Conservation (phyloP, 2,888 invertebrate genomes). For the Fragum sueziense region DNA sequence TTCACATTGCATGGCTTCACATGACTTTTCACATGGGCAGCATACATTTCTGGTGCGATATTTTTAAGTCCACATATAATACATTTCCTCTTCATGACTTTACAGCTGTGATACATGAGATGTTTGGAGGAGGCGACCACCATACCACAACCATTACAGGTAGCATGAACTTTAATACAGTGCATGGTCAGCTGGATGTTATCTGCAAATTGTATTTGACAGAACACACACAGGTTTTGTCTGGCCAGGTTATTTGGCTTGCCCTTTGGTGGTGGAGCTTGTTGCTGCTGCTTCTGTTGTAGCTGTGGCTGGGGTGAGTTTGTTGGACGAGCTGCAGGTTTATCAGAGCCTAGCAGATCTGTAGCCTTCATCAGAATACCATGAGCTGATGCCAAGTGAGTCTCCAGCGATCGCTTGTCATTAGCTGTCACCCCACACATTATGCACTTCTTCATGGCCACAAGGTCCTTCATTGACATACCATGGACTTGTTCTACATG, state of each 20-base stretch:
- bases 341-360: constrained; percentile 32
- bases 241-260: constrained; percentile 25
- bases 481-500: constrained; percentile 65
- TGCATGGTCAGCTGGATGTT: constrained; percentile 77
- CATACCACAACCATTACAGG: constrained; percentile 77
- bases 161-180: constrained; percentile 75
- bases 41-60: constrained; percentile 59
- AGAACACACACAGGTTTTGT: constrained; percentile 74
- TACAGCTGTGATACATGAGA: constrained; percentile 71
- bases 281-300: constrained; percentile 17
- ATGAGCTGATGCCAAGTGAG: constrained; percentile 73
- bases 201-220: constrained; percentile 74
- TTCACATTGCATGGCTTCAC: constrained; percentile 71
- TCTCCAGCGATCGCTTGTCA: constrained; percentile 68
- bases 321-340: constrained; percentile 31
- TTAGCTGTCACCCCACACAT: constrained; percentile 74
- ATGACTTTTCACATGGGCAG: constrained; percentile 69
- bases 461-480: constrained; percentile 64
- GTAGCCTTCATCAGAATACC: constrained; percentile 71
- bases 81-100: constrained; percentile 66
- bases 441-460: constrained; percentile 71
- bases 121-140: constrained; percentile 72
- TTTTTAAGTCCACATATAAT: constrained; percentile 70
- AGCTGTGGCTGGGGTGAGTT: constrained; percentile 18
- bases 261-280: constrained; percentile 21